Evolutionary conservation across 2,797 vertebrate genomes (phyloP).

Genomic region (Coracias cyanogaster): DNA sequence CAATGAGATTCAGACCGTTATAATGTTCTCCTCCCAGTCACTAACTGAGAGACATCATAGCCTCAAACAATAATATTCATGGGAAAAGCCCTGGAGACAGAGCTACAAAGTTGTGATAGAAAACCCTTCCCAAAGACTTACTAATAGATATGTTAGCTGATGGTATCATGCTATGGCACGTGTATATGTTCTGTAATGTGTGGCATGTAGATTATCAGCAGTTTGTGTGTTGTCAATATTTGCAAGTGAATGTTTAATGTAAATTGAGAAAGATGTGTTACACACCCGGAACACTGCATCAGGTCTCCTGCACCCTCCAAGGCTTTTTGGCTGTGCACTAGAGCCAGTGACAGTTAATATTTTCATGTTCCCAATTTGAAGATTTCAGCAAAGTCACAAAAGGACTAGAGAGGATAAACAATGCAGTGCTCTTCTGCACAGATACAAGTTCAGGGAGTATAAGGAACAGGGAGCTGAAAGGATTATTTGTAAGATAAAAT

Average conservation of each 20-base stretch:
- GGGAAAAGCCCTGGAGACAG: neutral
- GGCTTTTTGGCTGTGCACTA: neutral
- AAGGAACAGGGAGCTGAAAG: neutral
- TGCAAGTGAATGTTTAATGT: neutral
- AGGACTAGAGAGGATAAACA: neutral
- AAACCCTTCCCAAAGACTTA: neutral
- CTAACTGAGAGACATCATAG: neutral
- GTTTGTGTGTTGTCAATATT: conserved; percentile 9
- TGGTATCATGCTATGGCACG: neutral
- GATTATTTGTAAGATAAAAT: neutral
- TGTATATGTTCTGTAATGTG: neutral
- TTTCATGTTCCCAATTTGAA: neutral
- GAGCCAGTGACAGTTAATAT: neutral
- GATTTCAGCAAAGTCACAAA: neutral
- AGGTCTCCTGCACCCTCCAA: neutral
- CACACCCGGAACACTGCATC: neutral
- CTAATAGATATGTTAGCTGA: neutral
- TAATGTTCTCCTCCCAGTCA: neutral
- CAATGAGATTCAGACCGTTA: neutral
- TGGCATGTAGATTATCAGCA: neutral
- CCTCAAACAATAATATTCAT: neutral
- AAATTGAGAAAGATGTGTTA: neutral
- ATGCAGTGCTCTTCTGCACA: neutral
- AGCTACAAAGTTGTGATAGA: neutral
- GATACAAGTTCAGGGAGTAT: neutral